These are phyloP conservation scores for Elmis aenea DNA, from an alignment of 2,888 invertebrate species.

Conservation along the genomic window DNA sequence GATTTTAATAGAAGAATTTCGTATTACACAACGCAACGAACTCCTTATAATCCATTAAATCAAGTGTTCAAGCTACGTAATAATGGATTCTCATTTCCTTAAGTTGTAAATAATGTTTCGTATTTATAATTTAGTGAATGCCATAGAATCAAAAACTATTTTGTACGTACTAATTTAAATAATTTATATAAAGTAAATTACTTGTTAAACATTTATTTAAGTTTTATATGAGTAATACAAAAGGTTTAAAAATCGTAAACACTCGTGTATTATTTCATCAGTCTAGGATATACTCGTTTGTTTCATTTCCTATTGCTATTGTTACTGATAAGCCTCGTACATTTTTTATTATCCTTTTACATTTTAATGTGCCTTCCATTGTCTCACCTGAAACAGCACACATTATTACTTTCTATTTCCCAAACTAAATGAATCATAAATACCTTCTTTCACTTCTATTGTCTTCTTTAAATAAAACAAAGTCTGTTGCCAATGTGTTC, in stretches of 20 bases:
- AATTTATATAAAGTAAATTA: constrained; percentile 20
- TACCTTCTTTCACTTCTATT: constrained; percentile 63
- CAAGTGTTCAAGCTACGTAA: constrained; percentile 52
- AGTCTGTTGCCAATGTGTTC: constrained; percentile 95
- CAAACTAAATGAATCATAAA: neutral
- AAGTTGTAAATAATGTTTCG: constrained; percentile 9
- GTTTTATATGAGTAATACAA: constrained; percentile 20
- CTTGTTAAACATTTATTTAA: constrained; percentile 20
- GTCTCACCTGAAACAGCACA: constrained; percentile 51
- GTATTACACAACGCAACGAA: constrained; percentile 40
- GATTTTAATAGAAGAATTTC: constrained; percentile 42
- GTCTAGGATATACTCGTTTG: constrained; percentile 60
- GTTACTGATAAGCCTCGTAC: constrained; percentile 68
- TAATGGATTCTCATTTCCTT: constrained; percentile 35
- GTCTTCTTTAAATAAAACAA: constrained; percentile 77
- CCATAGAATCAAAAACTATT: constrained; percentile 13
- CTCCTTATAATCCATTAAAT: constrained; percentile 50
- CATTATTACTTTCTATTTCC: constrained; percentile 46
- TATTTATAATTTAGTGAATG: constrained; percentile 13
- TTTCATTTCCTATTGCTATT: constrained; percentile 59
- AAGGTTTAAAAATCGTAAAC: constrained; percentile 27
- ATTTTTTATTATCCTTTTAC: constrained; percentile 68
- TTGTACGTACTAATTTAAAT: constrained; percentile 15
- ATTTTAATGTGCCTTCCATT: constrained; percentile 66
- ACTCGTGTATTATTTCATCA: constrained; percentile 41